Conservation (phyloP, 2,797 vertebrate species). For the Falco novaeseelandiae region DNA sequence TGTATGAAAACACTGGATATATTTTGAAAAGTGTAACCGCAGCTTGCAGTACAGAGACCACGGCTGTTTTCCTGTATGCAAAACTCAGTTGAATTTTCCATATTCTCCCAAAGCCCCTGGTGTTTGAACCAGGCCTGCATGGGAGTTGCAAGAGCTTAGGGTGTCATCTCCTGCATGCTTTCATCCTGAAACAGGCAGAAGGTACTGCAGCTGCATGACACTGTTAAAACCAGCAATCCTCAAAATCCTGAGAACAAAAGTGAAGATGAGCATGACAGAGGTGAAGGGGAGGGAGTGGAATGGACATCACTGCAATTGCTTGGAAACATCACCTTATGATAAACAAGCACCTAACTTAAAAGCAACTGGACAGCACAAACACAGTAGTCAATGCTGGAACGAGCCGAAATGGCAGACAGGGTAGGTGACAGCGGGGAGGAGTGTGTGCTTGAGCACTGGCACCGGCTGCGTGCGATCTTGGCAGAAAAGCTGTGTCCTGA, state of each 20-base stretch:
- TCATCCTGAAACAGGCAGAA: background rate
- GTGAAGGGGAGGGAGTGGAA: background rate
- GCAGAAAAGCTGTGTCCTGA: background rate
- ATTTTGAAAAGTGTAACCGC: background rate
- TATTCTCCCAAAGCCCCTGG: background rate
- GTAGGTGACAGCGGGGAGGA: background rate
- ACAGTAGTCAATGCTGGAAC: background rate
- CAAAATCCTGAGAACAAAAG: background rate
- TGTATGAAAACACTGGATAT: background rate
- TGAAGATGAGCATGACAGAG: background rate
- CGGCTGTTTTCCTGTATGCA: background rate
- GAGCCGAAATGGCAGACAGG: background rate
- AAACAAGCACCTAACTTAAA: background rate
- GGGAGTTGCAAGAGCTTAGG: background rate
- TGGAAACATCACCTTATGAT: background rate
- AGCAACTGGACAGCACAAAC: background rate
- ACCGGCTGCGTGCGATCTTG: background rate
- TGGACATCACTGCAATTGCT: background rate
- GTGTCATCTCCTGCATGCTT: background rate
- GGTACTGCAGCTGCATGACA: background rate
- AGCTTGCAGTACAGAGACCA: background rate
- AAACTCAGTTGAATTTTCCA: background rate
- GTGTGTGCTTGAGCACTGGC: background rate
- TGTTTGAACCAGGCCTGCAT: accelerated
- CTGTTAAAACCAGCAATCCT: background rate